Base-by-base conservation (phyloP, 2,113 vertebrate species). In the Saguinus midas region DNA sequence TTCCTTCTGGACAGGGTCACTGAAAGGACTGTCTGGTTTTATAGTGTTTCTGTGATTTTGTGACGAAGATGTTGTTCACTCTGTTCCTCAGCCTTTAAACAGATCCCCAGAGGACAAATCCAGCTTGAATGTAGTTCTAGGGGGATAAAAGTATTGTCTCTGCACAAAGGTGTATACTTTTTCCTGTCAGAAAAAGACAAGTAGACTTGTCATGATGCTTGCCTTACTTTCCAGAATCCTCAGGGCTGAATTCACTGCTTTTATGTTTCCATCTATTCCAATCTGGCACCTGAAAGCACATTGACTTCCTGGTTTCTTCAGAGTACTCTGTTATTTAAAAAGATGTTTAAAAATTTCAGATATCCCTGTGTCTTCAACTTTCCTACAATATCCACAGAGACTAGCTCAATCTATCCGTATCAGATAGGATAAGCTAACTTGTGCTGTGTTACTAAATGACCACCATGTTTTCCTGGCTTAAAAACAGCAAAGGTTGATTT, bases 161-260 rank as follows among this genome's bases (percentile, higher is more conserved):
- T 45, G 75, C 93, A 91, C 0, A 75, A 94, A 93, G 87, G 92
- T 80, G 64, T 84, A 50, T 91, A 87, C 68, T 83, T 96, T 89
- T 83, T 90, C 95, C 79, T 96, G 96, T 87, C 97, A 92, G 96
- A 78, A 76, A 87, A 94, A 97, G 96, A 97, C 84, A 92, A 92
- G 92, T 57, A 72, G 58, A 66, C 80, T 92, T 95, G 94, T 97
- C 94, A 76, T 0, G 80, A 58, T 12, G 61, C 94, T 75, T 40
- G 57, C 92, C 72, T 91, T 91, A 50, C 87, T 87, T 93, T 90
- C 97, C 85, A 86, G 93, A 89, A 87, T 97, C 96, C 93, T 96
- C 75, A 68, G 95, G 96, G 87, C 92, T 84, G 92, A 97, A 96
- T 96, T 96, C 90, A 93, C 95, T 73, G 90, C 92, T 83, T 97